A percentile compares a stretch with the other conserved stretches of the same genome.
phyloP scores from a whole-genome alignment of 2,113 vertebrate species.

The Lanius collurio region DNA sequence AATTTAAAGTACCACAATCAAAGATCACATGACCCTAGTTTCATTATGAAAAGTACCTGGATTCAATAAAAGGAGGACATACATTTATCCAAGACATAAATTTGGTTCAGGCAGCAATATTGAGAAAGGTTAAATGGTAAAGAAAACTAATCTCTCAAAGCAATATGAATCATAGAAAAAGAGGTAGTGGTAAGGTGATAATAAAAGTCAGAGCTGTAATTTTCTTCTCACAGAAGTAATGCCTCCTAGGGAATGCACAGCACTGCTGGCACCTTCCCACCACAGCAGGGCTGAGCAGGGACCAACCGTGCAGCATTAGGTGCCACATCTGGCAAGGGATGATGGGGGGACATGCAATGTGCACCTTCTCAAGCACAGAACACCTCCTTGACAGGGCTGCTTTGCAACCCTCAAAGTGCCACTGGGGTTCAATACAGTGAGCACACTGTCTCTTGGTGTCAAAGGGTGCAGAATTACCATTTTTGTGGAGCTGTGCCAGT shows the following conservation, averaged over 20 bases:
- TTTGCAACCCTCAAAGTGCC: neutral
- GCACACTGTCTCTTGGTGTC: neutral
- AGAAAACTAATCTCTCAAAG: slow-evolving; percentile 74
- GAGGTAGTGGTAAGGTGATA: slow-evolving; percentile 46
- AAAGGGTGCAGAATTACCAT: neutral
- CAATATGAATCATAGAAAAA: slow-evolving; percentile 67
- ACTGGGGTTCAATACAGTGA: accelerated
- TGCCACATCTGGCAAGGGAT: neutral
- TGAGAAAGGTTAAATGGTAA: slow-evolving; percentile 72
- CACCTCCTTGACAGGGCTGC: neutral
- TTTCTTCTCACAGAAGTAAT: slow-evolving; percentile 25
- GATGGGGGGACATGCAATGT: neutral
- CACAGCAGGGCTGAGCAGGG: accelerated
- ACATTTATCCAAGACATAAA: slow-evolving; percentile 64
- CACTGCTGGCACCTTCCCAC: neutral
- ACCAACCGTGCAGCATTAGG: accelerated
- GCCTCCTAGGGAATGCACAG: neutral
- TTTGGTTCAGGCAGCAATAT: slow-evolving; percentile 72
- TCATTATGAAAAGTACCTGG: slow-evolving; percentile 54
- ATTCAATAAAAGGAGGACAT: slow-evolving; percentile 65
- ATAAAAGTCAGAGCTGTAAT: slow-evolving; percentile 56
- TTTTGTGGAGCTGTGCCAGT: neutral
- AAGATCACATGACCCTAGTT: slow-evolving; percentile 31
- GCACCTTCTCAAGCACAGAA: neutral
- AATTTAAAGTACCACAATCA: slow-evolving; percentile 43